A percentile compares a stretch with the other conserved stretches of the same genome.
These are phyloP conservation scores for Prunella fulvescens DNA, from an alignment of 2,113 vertebrate species.

Conservation along the genomic window DNA sequence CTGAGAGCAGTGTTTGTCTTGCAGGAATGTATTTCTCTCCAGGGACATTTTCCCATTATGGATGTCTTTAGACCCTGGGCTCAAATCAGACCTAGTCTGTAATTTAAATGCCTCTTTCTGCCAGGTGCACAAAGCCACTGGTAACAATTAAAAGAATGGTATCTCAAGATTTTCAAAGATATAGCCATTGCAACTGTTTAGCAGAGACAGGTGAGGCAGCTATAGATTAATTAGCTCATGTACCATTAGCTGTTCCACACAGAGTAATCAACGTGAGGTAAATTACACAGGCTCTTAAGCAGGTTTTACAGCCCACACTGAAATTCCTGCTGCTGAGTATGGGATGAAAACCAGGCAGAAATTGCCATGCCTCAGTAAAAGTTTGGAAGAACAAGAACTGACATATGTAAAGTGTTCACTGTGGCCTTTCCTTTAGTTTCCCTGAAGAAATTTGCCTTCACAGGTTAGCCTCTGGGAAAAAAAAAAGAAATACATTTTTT, in stretches of 20 bases:
- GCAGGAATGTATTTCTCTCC: neutral
- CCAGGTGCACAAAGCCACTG: neutral
- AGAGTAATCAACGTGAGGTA: slow-evolving; percentile 48
- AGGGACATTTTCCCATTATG: neutral
- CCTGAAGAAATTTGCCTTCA: neutral
- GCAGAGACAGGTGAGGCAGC: neutral
- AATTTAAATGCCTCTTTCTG: neutral
- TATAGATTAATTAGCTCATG: slow-evolving; percentile 32
- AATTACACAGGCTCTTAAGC: slow-evolving; percentile 45
- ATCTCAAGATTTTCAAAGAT: slow-evolving; percentile 20
- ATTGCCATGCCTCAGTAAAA: neutral
- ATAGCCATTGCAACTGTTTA: neutral
- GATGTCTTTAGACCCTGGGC: neutral
- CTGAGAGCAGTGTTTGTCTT: neutral
- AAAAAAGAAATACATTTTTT: no score
- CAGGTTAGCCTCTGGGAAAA: neutral
- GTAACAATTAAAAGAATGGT: neutral
- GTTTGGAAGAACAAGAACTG: neutral
- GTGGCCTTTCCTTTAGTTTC: neutral
- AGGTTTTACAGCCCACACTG: slow-evolving; percentile 36
- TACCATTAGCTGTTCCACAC: slow-evolving; percentile 18
- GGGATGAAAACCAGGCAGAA: neutral
- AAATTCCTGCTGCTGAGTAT: neutral
- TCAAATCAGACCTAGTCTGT: neutral
- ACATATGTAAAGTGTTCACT: neutral